Conservation (phyloP, 1,140 invertebrate species). For the Penaeus chinensis region DNA sequence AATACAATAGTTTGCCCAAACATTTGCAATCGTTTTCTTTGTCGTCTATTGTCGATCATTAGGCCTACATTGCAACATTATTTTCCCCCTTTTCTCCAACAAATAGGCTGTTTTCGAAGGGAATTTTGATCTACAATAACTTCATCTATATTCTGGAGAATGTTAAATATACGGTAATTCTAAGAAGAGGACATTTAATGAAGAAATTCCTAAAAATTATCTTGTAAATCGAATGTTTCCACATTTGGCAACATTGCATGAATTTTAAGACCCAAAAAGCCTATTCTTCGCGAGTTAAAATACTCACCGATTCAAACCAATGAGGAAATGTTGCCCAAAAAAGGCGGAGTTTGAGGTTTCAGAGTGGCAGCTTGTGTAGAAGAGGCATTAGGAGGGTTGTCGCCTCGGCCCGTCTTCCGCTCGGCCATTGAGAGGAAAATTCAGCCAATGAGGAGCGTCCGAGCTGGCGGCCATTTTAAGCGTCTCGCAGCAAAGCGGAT, state of each 20-base stretch:
- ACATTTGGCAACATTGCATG: constrained; percentile 44
- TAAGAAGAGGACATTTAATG: no score
- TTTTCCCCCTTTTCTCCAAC: no score
- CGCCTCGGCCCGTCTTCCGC: constrained; percentile 19
- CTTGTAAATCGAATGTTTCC: not conserved
- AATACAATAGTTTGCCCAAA: no score
- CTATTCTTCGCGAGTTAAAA: constrained; percentile 38
- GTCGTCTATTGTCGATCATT: no score
- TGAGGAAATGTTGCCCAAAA: not conserved
- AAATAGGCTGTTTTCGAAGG: no score
- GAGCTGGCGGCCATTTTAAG: constrained; percentile 39
- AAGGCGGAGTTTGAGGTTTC: constrained; percentile 7
- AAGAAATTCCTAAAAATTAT: not conserved
- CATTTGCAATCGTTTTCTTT: no score
- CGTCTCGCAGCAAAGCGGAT: constrained; percentile 24
- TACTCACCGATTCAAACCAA: not conserved
- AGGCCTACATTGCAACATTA: no score
- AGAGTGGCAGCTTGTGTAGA: constrained; percentile 30
- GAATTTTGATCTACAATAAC: no score
- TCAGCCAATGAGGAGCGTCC: constrained; percentile 45
- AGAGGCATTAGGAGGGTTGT: not conserved
- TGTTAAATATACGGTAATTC: no score
- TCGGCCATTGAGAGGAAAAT: constrained; percentile 35
- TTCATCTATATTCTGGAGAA: no score
- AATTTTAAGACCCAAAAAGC: not conserved